Evolutionary conservation across 2,113 vertebrate genomes (phyloP).

Genomic region (Acanthochromis polyacanthus): DNA sequence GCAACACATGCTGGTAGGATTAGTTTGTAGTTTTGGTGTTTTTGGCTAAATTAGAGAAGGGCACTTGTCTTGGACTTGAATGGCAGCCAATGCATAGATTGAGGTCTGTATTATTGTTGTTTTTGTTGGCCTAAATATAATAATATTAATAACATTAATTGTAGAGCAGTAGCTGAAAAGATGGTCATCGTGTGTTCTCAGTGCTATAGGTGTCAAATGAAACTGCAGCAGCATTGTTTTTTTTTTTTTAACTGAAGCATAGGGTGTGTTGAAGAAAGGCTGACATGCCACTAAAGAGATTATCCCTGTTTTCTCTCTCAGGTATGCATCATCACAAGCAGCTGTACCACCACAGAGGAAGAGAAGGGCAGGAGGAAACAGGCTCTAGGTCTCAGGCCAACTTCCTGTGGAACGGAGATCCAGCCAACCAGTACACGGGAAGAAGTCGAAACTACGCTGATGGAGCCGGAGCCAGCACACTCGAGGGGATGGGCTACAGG

Average conservation of each 20-base stretch:
- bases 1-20: not conserved
- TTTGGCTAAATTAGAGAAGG: not conserved
- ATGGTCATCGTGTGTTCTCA: no score
- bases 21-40: no score
- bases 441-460: conserved; percentile 91
- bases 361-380: conserved; percentile 76
- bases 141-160: no score
- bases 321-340: conserved; percentile 78
- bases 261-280: not conserved
- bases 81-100: not conserved
- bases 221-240: no score
- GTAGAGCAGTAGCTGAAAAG: no score
- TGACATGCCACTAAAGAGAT: not conserved
- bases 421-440: conserved; percentile 83
- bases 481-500: conserved; percentile 89
- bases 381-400: conserved; percentile 71
- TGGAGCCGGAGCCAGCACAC: conserved; percentile 77
- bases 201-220: no score
- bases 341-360: conserved; percentile 76
- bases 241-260: no score
- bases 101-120: no score
- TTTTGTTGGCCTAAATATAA: no score
- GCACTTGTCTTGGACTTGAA: not conserved
- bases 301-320: conserved; percentile 9
- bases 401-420: conserved; percentile 87